phyloP scores from a whole-genome alignment of 1,140 invertebrate genomes.

The Hydropsyche tenuis region DNA sequence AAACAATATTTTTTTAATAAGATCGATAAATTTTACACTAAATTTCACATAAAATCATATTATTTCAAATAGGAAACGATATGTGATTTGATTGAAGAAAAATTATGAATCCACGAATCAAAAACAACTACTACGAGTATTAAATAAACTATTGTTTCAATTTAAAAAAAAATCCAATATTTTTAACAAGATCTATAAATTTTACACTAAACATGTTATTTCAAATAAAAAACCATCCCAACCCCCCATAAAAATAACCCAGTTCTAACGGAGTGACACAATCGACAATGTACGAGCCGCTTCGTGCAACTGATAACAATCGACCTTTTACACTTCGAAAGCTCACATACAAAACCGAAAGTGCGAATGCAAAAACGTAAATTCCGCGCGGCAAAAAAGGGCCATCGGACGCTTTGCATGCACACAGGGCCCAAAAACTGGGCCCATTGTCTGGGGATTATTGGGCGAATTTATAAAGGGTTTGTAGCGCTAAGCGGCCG shows the following conservation, averaged over 20 bases:
- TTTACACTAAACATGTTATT: not conserved
- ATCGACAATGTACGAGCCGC: not conserved
- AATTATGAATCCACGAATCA: no score
- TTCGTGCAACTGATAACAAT: not conserved
- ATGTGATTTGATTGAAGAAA: no score
- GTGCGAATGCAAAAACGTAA: not conserved
- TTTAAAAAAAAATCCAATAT: not conserved
- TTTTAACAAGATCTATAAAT: not conserved
- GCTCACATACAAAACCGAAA: no score
- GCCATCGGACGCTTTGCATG: not conserved
- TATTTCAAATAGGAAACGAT: no score
- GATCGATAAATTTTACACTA: not conserved
- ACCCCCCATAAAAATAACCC: no score
- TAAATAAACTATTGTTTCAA: no score
- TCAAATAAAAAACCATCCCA: no score
- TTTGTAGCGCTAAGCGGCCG: not conserved
- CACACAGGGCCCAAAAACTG: conserved; percentile 3
- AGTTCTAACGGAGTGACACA: not conserved
- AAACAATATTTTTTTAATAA: not conserved
- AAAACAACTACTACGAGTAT: no score
- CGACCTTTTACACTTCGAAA: not conserved
- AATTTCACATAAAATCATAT: not conserved
- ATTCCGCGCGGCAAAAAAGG: not conserved
- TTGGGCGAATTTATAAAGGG: conserved; percentile 22
- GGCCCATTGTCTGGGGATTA: conserved; percentile 25